Evolutionary conservation across 2,888 invertebrate species (phyloP), one percentile per base, ranked within the genome.

Genomic region (Pimpla rufipes): DNA sequence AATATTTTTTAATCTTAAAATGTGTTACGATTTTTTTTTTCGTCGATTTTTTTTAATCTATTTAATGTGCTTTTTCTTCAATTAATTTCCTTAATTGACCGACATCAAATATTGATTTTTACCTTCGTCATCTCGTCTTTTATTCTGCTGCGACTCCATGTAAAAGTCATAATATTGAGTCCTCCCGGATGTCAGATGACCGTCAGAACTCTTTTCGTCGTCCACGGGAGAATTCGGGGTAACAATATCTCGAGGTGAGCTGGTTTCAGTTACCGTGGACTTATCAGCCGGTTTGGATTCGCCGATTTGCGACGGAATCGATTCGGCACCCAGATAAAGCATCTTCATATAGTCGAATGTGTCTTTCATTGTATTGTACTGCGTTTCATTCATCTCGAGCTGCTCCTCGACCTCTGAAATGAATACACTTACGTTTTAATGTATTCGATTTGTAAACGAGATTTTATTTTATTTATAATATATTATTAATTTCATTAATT

Each of bases 311-410:
- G 67, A 68, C 45, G 83, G 79, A 16, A 79, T 79, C 8, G 85
- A 78, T 29, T 85, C 85, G 2, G 82, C 86, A 75, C 88, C 88
- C 40, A 89, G 88, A 82, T 93, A 94, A 29, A 93, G 85, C 85
- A 91, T 90, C 85, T 93, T 93, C 93, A 94, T 93, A 68, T 93
- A 93, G 85, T 94, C 93, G 71, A 94, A 89, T 86, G 93, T 93
- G 50, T 91, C 91, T 84, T 93, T 93, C 47, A 94, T 86, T 0
- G 89, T 92, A 71, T 93, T 93, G 74, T 94, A 94, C 86, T 92
- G 90, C 37, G 89, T 90, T 84, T 94, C 94, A 0, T 94, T 93
- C 77, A 91, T 90, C 79, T 93, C 90, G 18, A 94, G 85, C 83
- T 94, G 93, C 78, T 93, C 90, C 75, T 93, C 93, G 74, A 94